Evolutionary conservation across 2,888 invertebrate genomes (phyloP).

Genomic region (Lucinisca nassula): DNA sequence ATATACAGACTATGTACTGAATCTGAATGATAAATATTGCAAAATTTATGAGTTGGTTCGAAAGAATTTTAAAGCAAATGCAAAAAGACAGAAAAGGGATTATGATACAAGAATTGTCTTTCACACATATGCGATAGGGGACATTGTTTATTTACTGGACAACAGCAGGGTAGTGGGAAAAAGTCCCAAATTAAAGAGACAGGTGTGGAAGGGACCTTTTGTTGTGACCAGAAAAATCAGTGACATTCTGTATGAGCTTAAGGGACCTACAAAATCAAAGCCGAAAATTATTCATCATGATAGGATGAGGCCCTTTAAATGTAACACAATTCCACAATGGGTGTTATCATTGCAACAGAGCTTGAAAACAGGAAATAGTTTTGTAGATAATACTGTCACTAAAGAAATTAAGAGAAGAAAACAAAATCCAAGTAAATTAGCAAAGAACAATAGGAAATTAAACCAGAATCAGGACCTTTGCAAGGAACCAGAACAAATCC

Average conservation of each 20-base stretch:
- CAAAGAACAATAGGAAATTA: neutral
- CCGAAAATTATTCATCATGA: neutral
- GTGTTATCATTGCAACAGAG: neutral
- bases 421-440: neutral
- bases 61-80: neutral
- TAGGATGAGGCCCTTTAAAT: neutral
- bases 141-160: no score
- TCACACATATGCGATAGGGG: neutral
- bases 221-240: neutral
- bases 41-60: neutral
- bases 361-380: neutral
- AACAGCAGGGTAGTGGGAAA: no score
- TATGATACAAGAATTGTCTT: neutral
- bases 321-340: neutral
- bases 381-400: neutral
- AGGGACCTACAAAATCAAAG: neutral
- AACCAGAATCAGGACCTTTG: neutral
- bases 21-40: neutral
- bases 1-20: neutral
- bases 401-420: neutral
- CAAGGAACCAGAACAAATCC: neutral
- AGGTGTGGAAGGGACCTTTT: neutral
- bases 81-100: neutral
- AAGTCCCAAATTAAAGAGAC: neutral
- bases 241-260: neutral